Evolutionary conservation across 1,140 invertebrate genomes (phyloP).

Genomic region (Gonioctena quinquepunctata): DNA sequence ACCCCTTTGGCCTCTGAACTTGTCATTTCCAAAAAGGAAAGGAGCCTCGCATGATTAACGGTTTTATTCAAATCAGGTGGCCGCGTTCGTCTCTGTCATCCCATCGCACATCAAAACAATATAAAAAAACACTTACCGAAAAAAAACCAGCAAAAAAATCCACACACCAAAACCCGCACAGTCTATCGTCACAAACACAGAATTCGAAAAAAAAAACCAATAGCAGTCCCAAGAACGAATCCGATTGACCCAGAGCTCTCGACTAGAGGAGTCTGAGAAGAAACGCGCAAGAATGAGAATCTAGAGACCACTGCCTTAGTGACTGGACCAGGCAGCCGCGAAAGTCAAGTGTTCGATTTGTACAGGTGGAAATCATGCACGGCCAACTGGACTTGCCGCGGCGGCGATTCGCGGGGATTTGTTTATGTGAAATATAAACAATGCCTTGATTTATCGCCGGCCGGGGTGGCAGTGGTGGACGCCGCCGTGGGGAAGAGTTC

Average conservation of each 20-base stretch:
- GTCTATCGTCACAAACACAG: neutral
- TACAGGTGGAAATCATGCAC: constrained; percentile 13
- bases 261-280: neutral
- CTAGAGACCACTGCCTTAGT: constrained; percentile 18
- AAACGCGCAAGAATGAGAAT: constrained; percentile 4
- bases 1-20: too few relatives aligned
- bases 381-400: neutral
- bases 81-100: neutral
- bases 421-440: constrained; percentile 19
- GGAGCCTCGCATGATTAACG: neutral
- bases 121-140: neutral
- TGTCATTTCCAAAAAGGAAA: neutral
- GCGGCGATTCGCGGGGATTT: constrained; percentile 2
- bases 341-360: constrained; percentile 13
- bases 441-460: constrained; percentile 11
- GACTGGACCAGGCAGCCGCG: constrained; percentile 6
- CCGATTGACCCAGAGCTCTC: constrained; percentile 2
- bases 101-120: neutral
- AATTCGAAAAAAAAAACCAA: neutral
- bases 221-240: neutral
- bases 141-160: neutral
- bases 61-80: neutral
- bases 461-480: neutral
- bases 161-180: neutral
- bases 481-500: neutral